phyloP scores from a whole-genome alignment of 2,797 vertebrate genomes.

The Aplochiton taeniatus region DNA sequence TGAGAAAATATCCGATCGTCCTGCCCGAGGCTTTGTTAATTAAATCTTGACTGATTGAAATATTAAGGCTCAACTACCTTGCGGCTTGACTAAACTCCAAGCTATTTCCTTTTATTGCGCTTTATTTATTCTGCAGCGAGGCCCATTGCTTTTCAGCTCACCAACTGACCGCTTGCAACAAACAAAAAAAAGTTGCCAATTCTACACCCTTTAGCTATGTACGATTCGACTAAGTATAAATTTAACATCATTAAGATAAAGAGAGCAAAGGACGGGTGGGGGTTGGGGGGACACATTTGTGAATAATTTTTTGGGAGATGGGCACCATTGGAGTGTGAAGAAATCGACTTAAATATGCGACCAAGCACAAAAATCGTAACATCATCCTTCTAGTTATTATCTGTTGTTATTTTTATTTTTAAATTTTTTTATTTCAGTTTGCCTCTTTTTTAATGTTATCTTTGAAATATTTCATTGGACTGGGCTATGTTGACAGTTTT shows the following conservation, averaged over 20 bases:
- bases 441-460: too few species aligned
- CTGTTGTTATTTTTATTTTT: not conserved
- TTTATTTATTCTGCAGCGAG: constrained; percentile 68
- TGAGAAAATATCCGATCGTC: constrained; percentile 86
- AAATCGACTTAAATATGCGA: constrained; percentile 86
- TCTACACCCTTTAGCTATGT: constrained; percentile 82
- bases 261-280: constrained; percentile 66
- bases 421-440: not conserved
- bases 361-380: constrained; percentile 85
- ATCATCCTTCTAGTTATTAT: constrained; percentile 84
- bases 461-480: too few species aligned
- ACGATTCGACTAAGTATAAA: constrained; percentile 88
- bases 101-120: constrained; percentile 81
- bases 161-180: constrained; percentile 53
- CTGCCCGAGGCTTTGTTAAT: constrained; percentile 86
- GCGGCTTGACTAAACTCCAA: constrained; percentile 83
- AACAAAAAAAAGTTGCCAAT: too few species aligned
- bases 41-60: constrained; percentile 94
- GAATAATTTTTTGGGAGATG: constrained; percentile 91
- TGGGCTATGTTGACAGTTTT: too few species aligned
- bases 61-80: constrained; percentile 83
- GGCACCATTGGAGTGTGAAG: constrained; percentile 90
- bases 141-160: constrained; percentile 34
- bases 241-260: constrained; percentile 90
- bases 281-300: constrained; percentile 73